Evolutionary conservation across 2,113 vertebrate genomes (phyloP).

Genomic region (Nannospalax galili): DNA sequence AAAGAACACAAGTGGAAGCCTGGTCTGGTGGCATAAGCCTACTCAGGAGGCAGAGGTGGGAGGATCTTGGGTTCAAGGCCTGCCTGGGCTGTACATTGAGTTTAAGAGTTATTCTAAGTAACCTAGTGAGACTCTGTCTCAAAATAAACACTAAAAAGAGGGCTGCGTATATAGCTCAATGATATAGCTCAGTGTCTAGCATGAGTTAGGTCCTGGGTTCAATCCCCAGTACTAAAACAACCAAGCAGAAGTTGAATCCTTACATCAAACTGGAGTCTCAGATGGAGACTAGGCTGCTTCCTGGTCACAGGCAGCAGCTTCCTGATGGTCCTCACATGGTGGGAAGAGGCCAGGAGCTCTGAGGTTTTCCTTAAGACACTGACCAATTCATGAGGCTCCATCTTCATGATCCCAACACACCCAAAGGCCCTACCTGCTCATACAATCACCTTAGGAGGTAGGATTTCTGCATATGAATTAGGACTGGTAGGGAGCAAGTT

Average conservation of each 20-base stretch:
- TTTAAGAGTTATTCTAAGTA: neutral
- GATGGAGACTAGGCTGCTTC: neutral
- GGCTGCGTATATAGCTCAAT: too few relatives aligned
- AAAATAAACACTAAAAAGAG: neutral
- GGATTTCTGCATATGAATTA: too few relatives aligned
- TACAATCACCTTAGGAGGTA: too few relatives aligned
- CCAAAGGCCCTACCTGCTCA: neutral
- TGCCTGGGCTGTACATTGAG: neutral
- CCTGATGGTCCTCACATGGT: fast-evolving
- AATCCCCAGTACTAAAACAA: neutral
- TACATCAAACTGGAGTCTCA: neutral
- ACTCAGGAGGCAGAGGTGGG: too few relatives aligned
- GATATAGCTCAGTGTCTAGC: neutral
- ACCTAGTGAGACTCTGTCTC: neutral
- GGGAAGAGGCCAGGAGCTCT: neutral
- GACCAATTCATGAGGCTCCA: neutral
- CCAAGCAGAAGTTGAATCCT: neutral
- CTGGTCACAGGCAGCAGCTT: neutral
- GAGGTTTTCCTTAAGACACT: neutral
- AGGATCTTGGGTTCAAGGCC: neutral
- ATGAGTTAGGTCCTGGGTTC: neutral
- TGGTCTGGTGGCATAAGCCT: neutral
- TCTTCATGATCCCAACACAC: too few relatives aligned
- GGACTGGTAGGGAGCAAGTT: neutral
- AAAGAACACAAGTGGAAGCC: neutral